phyloP scores from a whole-genome alignment of 1,140 invertebrate species.

The Odontomachus brunneus region DNA sequence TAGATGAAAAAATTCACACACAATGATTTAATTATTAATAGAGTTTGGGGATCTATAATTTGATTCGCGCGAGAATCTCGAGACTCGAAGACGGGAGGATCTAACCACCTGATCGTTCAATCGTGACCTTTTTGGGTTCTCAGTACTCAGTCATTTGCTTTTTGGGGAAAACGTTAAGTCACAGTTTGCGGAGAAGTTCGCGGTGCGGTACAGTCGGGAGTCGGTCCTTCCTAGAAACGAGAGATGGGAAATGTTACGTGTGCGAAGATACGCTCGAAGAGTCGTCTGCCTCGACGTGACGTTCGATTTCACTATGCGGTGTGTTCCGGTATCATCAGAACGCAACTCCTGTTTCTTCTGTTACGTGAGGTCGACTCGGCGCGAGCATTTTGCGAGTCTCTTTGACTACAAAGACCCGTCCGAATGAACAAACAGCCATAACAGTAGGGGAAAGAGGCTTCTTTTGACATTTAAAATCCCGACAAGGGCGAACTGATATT shows the following conservation, averaged over 20 bases:
- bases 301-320: conserved; percentile 64
- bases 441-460: background rate
- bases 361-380: conserved; percentile 28
- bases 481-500: background rate
- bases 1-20: too few species aligned
- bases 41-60: too few species aligned
- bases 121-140: background rate
- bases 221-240: conserved; percentile 20
- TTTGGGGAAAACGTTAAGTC: background rate
- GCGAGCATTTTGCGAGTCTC: conserved; percentile 14
- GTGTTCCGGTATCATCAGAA: conserved; percentile 65
- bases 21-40: too few species aligned
- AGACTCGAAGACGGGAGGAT: too few species aligned
- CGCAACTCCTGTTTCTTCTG: conserved; percentile 26
- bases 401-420: background rate
- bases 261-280: conserved; percentile 34
- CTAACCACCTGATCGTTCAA: too few species aligned
- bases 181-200: background rate
- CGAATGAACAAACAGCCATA: background rate
- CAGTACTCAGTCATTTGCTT: background rate
- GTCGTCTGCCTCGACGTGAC: conserved; percentile 46
- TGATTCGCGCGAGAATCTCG: too few species aligned
- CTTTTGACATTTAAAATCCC: conserved; percentile 2
- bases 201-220: background rate
- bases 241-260: conserved; percentile 24